Evolutionary conservation across 2,888 invertebrate species (phyloP), one percentile per base, ranked within the genome.

Genomic region (Lithosia quadra): DNA sequence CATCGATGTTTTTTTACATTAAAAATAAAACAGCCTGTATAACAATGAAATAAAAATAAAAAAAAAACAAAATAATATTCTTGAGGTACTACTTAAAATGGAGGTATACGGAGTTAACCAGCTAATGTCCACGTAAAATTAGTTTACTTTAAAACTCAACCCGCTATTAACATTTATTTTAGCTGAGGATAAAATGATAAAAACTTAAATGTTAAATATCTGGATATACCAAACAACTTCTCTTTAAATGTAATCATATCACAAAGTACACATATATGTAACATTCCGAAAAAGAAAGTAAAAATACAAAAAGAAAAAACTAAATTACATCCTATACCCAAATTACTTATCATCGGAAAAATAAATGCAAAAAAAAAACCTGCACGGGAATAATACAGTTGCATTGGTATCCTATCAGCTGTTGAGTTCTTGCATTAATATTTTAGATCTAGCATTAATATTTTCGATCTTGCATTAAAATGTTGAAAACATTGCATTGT

Each of bases 31-130:
- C 90, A 88, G 90, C 81, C 84, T 84, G 85, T 86, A 84, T 91
- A 92, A 93, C 92, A 90, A 88, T 89, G 87, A 87, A 89, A 93
- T 93, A 91, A 92, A 92, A 91, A 92, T 88, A 91, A 92, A 34
- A 88, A 91, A 90, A 88, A 91, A 90, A 92, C 90, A 93, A 91
- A 92, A 92, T 92, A 93, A 91, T 91, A 92, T 91, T 90, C 87
- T 84, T 93, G 94, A 94, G 94, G 94, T 94, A 94, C 86, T 92
- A 91, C 83, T 76, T 87, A 88, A 86, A 67, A 72, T 87, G 88
- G 93, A 93, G 93, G 92, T 92, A 92, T 86, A 88, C 85, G 86
- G 86, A 86, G 87, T 86, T 82, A 77, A 83, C 76, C 77, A 72
- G 79, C 77, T 70, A 77, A 77, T 78, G 71, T 71, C 74, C 72